Evolutionary conservation across 2,113 vertebrate species (phyloP).

Genomic region (Sphyrna mokarran): DNA sequence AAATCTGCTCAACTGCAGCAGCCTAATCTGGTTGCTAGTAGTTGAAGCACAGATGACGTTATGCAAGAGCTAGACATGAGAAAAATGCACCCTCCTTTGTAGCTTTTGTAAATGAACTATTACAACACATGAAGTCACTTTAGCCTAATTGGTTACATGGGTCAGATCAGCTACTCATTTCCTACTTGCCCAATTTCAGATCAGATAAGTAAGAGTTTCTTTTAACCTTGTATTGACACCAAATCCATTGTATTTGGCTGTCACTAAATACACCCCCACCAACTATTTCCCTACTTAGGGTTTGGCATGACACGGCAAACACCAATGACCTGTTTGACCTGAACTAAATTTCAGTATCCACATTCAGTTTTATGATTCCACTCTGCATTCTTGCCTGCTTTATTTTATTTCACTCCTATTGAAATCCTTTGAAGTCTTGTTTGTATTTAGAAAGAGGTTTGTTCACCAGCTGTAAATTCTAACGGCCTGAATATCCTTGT

Average conservation of each 20-base stretch:
- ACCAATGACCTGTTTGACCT: not conserved
- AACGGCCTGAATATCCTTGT: not conserved
- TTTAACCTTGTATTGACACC: not conserved
- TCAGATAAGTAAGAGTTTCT: not conserved
- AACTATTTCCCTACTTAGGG: not conserved
- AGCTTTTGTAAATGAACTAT: not conserved
- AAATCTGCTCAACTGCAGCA: conserved; percentile 54
- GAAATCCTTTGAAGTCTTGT: not conserved
- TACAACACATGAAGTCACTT: not conserved
- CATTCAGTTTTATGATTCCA: not conserved
- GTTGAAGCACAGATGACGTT: not conserved
- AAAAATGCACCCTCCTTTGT: not conserved
- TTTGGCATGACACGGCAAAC: not conserved
- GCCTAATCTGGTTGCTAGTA: not conserved
- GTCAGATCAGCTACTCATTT: not conserved
- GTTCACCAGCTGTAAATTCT: not conserved
- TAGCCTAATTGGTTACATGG: not conserved
- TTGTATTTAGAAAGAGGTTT: not conserved
- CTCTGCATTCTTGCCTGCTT: not conserved
- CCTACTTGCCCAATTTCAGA: not conserved
- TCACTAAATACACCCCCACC: not conserved
- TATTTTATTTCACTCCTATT: not conserved
- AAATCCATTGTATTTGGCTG: not conserved
- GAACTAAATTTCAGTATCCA: not conserved
- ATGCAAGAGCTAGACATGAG: not conserved